phyloP scores from a whole-genome alignment of 1,140 invertebrate species.

The Limonius californicus region DNA sequence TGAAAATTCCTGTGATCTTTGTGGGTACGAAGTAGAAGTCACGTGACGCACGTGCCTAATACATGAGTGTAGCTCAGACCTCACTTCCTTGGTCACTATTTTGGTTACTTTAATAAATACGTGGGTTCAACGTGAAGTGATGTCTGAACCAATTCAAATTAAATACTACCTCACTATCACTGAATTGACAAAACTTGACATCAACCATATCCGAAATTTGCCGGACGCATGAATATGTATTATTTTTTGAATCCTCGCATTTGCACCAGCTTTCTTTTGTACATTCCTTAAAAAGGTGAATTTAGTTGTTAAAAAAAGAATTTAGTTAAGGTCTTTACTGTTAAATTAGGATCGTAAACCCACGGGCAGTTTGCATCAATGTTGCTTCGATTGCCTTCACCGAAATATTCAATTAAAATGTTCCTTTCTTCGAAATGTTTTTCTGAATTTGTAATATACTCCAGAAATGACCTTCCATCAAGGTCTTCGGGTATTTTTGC shows the following conservation, averaged over 20 bases:
- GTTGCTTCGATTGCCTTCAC: constrained; percentile 59
- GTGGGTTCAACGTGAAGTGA: too few species aligned
- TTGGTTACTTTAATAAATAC: too few species aligned
- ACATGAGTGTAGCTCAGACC: too few species aligned
- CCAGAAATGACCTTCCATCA: constrained; percentile 62
- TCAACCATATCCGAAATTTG: constrained; percentile 54
- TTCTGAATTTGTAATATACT: too few species aligned
- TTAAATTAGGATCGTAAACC: constrained; percentile 53
- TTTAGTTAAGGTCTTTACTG: constrained; percentile 47
- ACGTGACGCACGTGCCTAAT: too few species aligned
- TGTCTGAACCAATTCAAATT: too few species aligned
- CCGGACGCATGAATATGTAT: constrained; percentile 76
- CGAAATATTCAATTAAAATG: constrained; percentile 55
- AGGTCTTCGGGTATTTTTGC: constrained; percentile 51
- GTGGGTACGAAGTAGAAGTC: too few species aligned
- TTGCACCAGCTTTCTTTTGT: constrained; percentile 65
- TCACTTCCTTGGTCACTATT: too few species aligned
- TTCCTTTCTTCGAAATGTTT: not conserved
- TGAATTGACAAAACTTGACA: constrained; percentile 72
- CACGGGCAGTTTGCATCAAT: constrained; percentile 55
- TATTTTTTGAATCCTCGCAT: constrained; percentile 79
- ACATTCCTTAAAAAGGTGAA: constrained; percentile 55
- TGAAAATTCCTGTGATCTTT: too few species aligned
- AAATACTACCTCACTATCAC: constrained; percentile 71
- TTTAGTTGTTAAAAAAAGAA: constrained; percentile 17